Evolutionary conservation across 2,888 invertebrate genomes (phyloP), one percentile per base, ranked within the genome.

Genomic region (Archips xylosteana): DNA sequence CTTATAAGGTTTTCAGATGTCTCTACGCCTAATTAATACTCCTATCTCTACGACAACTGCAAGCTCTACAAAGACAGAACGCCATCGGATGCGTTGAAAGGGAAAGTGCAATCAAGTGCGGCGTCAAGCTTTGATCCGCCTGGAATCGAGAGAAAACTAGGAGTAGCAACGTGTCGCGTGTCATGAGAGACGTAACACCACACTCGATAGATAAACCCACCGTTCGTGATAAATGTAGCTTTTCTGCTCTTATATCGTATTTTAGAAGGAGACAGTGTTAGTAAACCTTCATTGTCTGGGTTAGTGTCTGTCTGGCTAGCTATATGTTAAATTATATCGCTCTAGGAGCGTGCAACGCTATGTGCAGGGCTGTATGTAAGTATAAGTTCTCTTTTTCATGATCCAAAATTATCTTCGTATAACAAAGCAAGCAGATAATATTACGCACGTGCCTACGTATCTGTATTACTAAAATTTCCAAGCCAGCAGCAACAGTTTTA

Each of bases 41-140:
- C 12, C 10, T 70, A 63, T n/a, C 12, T 32, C 12, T 54, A 63
- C 65, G 49, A 32, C 60, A 47, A 60, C 8, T 49, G 49, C 42
- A 64, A 49, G 36, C 34, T 49, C 47, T 47, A 62, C 45, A 69
- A 74, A 70, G 65, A 70, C 64, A 54, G 63, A 45, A 65, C 60
- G 65, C 61, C 65, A 61, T 57, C 69, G 63, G 81, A 79, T 81
- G 82, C 83, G 79, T 83, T 78, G 87, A 91, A 89, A 92, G 90
- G 84, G 92, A 92, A 91, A 92, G 91, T 90, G 90, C 85, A 84
- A 88, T 89, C 87, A 84, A 88, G 85, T 84, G 80, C 78, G 77
- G 75, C 78, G 79, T 74, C 78, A 57, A 68, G 69, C 76, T 72
- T 76, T 76, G 77, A 76, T 78, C 78, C 70, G 76, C 47, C 60